These are phyloP conservation scores for Melinaea menophilus DNA, from an alignment of 2,888 invertebrate species.

Conservation along the genomic window DNA sequence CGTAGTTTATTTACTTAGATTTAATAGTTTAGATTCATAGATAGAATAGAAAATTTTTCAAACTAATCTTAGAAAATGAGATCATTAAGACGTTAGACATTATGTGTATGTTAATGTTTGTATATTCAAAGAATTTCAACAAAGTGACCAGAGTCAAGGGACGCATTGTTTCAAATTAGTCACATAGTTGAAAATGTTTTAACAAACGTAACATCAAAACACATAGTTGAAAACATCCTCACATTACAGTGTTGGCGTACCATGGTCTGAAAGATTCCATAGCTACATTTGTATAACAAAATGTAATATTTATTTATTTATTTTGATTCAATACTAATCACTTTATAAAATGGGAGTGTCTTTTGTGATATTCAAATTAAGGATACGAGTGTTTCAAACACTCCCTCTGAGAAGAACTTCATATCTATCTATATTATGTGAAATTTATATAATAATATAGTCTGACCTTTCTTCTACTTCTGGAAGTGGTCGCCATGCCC, in stretches of 20 bases:
- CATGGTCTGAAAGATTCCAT: conserved; percentile 51
- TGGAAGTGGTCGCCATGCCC: conserved; percentile 69
- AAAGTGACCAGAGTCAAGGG: conserved; percentile 31
- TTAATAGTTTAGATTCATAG: neutral
- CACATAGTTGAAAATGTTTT: conserved; percentile 32
- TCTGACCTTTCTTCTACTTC: conserved; percentile 58
- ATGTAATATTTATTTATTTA: neutral
- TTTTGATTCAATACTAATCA: neutral
- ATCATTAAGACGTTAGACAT: neutral
- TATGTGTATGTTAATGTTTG: neutral
- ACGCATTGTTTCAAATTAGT: conserved; percentile 25
- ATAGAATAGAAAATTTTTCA: neutral
- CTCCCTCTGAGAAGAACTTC: no score
- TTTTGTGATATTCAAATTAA: neutral
- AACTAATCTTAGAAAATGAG: neutral
- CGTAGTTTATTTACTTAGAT: conserved; percentile 1
- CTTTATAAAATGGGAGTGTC: no score
- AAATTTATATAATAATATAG: conserved; percentile 16
- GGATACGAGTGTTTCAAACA: neutral
- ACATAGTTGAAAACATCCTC: conserved; percentile 32
- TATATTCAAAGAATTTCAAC: conserved; percentile 13
- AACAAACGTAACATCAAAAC: conserved; percentile 27
- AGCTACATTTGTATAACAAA: conserved; percentile 42
- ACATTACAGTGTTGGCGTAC: conserved; percentile 34
- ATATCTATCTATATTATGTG: neutral